Evolutionary conservation across 1,140 invertebrate species (phyloP), one percentile per base, ranked within the genome.

Genomic region (Augochlora pura): DNA sequence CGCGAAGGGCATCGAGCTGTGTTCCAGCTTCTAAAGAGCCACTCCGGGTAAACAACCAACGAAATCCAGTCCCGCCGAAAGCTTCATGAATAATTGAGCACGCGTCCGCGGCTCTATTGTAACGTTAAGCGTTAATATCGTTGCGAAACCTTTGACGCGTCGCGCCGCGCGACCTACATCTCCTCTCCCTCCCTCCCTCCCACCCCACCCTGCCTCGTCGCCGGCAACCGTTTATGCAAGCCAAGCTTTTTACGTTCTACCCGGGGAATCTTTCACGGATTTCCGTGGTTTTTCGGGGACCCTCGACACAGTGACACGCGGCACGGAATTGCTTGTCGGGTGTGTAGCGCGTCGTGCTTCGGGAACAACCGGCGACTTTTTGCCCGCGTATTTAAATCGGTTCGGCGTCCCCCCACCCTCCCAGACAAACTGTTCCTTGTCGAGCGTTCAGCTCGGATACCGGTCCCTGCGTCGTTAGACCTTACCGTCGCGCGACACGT

Each of bases 111-210:
- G 5, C 10, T 16, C 57, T 42, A 52, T 67, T 25, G 63, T 66
- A 27, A 60, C 39, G 66, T 70, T 16, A 70, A 63, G 16, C 70
- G 62, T 79, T 79, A 66, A 79, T 42, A 59, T 71, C 21, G 70
- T 67, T 42, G 54, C 25, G 23, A 79, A 62, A 79, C 42, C 52
- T 79, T 65, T 52, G 16, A 72, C 52, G 39, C 25, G 62, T n/a
- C 64, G 32, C 32, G 32, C 21, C 59, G 6, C 32, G 18, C 54
- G 54, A 79, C 63, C 54, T 46, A 79, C 39, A 79, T 79, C 72
- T 46, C 21, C 23, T 39, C 54, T 27, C 32, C 25, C 46, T n/a
- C n/a, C n/a, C n/a, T n/a, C n/a, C n/a, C n/a, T n/a, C n/a, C n/a
- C n/a, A n/a, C n/a, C n/a, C n/a, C n/a, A n/a, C n/a, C n/a, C n/a